A percentile compares a stretch with the other conserved stretches of the same genome.
Evolutionary conservation across 2,797 vertebrate species (phyloP).

Genomic region (Paedocypris micromegethes): DNA sequence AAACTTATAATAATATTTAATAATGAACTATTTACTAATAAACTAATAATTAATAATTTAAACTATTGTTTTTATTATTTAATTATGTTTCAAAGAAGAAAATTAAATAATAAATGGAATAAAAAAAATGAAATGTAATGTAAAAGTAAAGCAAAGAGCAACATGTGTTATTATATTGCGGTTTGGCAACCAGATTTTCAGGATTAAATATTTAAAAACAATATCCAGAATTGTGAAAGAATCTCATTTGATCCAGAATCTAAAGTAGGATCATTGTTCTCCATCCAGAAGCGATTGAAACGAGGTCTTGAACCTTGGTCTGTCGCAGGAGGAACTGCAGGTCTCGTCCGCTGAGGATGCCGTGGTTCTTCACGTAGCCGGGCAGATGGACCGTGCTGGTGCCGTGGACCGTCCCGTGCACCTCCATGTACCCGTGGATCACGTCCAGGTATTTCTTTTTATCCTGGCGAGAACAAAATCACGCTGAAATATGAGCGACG

Average conservation of each 20-base stretch:
- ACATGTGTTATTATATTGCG: no score
- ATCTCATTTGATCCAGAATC: no score
- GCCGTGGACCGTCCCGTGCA: constrained; percentile 93
- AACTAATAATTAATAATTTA: no score
- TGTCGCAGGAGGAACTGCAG: constrained; percentile 93
- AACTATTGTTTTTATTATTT: neutral
- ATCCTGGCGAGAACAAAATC: no score
- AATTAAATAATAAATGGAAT: neutral
- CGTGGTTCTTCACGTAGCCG: constrained; percentile 91
- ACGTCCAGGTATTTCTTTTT: constrained; percentile 90
- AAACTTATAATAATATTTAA: neutral
- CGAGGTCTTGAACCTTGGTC: constrained; percentile 77
- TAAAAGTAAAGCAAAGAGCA: neutral
- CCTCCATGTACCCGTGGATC: constrained; percentile 93
- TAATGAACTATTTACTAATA: neutral
- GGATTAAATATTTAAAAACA: no score
- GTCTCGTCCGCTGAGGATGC: constrained; percentile 94
- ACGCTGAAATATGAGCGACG: neutral
- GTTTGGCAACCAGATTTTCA: no score
- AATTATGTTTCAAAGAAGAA: neutral
- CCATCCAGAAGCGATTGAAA: no score
- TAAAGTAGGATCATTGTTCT: no score
- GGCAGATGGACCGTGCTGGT: constrained; percentile 89
- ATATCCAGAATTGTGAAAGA: no score
- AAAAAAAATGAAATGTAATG: neutral